Percentiles rank a stretch among this genome's conserved stretches.
phyloP scores from a whole-genome alignment of 2,113 vertebrate genomes.

The Enhydra lutris region DNA sequence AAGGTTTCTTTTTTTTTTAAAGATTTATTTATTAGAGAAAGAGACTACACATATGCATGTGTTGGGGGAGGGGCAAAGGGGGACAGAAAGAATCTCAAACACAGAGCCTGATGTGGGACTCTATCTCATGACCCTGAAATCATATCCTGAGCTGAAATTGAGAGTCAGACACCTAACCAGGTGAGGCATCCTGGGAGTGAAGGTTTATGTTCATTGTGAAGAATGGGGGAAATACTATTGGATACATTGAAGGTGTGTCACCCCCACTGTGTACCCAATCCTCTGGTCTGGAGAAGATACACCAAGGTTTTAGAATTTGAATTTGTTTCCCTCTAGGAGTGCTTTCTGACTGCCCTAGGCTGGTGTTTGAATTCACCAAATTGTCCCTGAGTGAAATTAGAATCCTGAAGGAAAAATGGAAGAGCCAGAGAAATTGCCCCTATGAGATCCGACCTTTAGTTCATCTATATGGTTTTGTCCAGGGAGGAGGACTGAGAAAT shows the following conservation, averaged over 20 bases:
- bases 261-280: rapidly evolving
- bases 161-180: not conserved
- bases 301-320: not conserved
- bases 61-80: not conserved
- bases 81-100: not conserved
- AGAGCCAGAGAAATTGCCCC: not conserved
- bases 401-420: not conserved
- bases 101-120: not conserved
- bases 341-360: not conserved
- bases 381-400: not conserved
- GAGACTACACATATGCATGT: not conserved
- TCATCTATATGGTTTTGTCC: not conserved
- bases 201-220: not conserved
- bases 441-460: not conserved
- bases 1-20: not conserved
- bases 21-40: not conserved
- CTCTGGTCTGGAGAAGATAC: not conserved
- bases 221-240: not conserved
- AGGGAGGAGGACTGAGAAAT: not conserved
- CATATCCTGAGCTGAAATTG: not conserved
- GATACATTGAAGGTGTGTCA: not conserved
- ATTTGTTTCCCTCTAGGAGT: not conserved
- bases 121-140: not conserved
- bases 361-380: not conserved
- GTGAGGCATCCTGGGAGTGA: not conserved